Base-by-base conservation (phyloP, 2,797 vertebrate genomes). In the Takifugu rubripes region DNA sequence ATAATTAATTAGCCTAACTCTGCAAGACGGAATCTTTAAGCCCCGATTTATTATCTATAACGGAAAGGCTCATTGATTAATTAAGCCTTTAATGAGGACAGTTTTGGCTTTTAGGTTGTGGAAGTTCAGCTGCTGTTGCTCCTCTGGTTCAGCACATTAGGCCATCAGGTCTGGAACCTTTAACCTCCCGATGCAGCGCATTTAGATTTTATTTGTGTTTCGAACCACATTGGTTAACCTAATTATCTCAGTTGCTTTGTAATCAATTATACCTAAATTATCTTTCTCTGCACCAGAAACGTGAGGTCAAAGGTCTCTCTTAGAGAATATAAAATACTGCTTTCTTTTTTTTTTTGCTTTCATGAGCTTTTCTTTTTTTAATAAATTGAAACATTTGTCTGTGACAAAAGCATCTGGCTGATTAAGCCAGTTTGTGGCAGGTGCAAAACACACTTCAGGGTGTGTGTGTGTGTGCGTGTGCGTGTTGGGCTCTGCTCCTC, bases 401-500 rank as follows among this genome's bases (percentile, higher is more conserved):
- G 7, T 26, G 27, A 58, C 55, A 40, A 68, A 54, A 61, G 47
- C 6, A 46, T 65, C 8, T 52, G 52, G 29, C 56, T 58, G 44
- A 51, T 49, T 45, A 14, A 68, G 56, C 40, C 49, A 52, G 62
- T 58, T 62, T 46, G 36, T 49, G 61, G 63, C 53, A 8, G 40
- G 14, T 53, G 56, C n/a, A 25, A 14, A 59, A 40, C 52, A 25
- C 10, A 27, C 59, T 44, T 42, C 40, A 46, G 68, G 42, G 24
- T 3, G 11, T 5, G 49, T n/a, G 49, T 51, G 25, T 44, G 42
- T 16, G 42, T 43, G 42, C 8, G 42, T 25, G 50, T 11, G 44
- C 7, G 40, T 25, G 44, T 21, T 67, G 50, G 69, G 77, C 61
- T 49, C 53, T 67, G 82, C 77, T 77, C 68, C 83, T 88, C 86